Percentiles rank a stretch among this genome's conserved stretches.
Conservation (phyloP, 2,797 vertebrate species). For the Paramormyrops hopkinsi region DNA sequence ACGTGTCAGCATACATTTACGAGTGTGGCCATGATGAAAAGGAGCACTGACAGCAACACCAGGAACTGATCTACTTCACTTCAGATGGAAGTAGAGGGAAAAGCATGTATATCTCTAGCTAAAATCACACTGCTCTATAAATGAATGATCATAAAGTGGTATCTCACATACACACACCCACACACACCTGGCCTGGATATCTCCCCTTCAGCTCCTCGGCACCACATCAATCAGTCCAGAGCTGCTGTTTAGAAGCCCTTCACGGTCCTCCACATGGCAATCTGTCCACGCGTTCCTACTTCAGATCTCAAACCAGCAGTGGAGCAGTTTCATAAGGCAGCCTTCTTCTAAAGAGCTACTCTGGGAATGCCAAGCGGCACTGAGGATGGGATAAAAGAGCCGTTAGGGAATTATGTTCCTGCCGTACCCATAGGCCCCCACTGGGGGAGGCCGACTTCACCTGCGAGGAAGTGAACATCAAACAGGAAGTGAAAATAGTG, state of each 20-base stretch:
- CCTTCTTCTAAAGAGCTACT: neutral
- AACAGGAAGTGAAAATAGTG: neutral
- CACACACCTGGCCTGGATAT: neutral
- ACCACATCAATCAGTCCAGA: neutral
- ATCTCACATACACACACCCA: conserved; percentile 3
- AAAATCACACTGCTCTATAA: neutral
- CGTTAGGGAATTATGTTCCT: conserved; percentile 2
- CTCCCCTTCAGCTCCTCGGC: neutral
- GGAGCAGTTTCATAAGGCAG: neutral
- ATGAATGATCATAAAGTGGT: neutral
- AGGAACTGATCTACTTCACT: neutral
- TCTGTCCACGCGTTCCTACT: neutral
- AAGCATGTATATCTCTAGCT: neutral
- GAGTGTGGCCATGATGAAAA: neutral
- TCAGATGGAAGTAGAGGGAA: neutral
- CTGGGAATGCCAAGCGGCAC: neutral
- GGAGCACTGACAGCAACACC: neutral
- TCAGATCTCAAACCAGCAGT: conserved; percentile 5
- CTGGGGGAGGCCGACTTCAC: neutral
- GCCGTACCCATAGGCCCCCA: neutral
- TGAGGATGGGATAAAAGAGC: neutral
- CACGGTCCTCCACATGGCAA: neutral
- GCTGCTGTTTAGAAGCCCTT: neutral
- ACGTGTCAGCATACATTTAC: neutral
- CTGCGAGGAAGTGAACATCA: neutral